Percentiles rank a stretch among this genome's conserved stretches.
Conservation (phyloP, 2,113 vertebrate species). For the Mesembrinibis cayennensis region DNA sequence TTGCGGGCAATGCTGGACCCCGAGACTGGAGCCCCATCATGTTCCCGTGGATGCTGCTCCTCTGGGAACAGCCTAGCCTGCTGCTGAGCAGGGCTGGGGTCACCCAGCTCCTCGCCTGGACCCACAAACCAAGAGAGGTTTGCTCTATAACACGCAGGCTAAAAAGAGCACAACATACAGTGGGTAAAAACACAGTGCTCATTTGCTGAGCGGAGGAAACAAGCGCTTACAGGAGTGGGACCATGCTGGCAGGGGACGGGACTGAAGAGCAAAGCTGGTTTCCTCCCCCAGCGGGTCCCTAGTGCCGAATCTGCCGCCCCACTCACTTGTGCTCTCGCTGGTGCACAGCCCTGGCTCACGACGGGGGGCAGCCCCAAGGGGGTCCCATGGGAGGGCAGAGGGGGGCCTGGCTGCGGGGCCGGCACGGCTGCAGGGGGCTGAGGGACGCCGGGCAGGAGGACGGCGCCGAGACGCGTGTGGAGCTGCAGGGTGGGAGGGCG, state of each 20-base stretch:
- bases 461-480: accelerated
- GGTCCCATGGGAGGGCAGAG: background rate
- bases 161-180: background rate
- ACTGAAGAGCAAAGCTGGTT: background rate
- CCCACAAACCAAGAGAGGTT: background rate
- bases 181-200: background rate
- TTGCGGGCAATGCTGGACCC: background rate
- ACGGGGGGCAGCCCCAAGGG: background rate
- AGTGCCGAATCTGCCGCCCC: background rate
- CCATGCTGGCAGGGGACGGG: background rate
- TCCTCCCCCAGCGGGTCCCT: background rate
- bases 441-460: background rate
- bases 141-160: background rate
- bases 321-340: accelerated
- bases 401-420: background rate
- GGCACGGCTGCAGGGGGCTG: background rate
- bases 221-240: background rate
- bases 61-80: background rate
- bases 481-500: background rate
- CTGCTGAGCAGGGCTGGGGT: background rate
- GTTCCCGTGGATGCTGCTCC: background rate
- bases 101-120: background rate
- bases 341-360: background rate
- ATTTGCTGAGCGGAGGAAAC: background rate
- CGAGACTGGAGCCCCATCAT: background rate